phyloP scores from a whole-genome alignment of 2,797 vertebrate species.

The Botia almorhae region DNA sequence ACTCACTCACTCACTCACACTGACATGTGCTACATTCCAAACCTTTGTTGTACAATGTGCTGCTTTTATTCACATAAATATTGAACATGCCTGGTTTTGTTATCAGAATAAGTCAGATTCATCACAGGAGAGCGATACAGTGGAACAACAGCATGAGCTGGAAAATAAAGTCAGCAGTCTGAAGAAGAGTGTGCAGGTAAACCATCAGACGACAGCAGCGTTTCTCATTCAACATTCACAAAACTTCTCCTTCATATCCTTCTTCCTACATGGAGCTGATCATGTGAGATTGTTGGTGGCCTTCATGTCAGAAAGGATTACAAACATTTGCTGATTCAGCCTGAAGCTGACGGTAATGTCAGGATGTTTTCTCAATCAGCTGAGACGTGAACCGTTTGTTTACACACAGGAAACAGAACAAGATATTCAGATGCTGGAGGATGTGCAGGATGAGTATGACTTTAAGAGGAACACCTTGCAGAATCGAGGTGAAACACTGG shows the following conservation, averaged over 20 bases:
- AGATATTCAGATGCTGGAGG: constrained; percentile 83
- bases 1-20: not conserved
- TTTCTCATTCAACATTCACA: not conserved
- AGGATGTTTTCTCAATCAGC: no score
- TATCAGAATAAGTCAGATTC: constrained; percentile 72
- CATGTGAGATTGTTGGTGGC: no score
- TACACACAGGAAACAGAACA: constrained; percentile 79
- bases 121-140: constrained; percentile 71
- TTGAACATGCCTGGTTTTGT: not conserved
- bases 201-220: not conserved
- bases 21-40: not conserved
- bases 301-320: no score
- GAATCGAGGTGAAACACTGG: constrained; percentile 74
- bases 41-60: no score
- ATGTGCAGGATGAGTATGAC: constrained; percentile 87
- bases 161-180: constrained; percentile 79
- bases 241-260: not conserved
- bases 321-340: no score
- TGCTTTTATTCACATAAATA: not conserved
- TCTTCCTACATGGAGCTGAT: no score
- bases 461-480: constrained; percentile 85
- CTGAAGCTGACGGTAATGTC: no score
- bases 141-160: constrained; percentile 82
- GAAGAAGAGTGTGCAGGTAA: constrained; percentile 81
- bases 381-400: not conserved